These are phyloP conservation scores for Trissolcus japonicus DNA, from an alignment of 2,888 invertebrate genomes.

Conservation along the genomic window DNA sequence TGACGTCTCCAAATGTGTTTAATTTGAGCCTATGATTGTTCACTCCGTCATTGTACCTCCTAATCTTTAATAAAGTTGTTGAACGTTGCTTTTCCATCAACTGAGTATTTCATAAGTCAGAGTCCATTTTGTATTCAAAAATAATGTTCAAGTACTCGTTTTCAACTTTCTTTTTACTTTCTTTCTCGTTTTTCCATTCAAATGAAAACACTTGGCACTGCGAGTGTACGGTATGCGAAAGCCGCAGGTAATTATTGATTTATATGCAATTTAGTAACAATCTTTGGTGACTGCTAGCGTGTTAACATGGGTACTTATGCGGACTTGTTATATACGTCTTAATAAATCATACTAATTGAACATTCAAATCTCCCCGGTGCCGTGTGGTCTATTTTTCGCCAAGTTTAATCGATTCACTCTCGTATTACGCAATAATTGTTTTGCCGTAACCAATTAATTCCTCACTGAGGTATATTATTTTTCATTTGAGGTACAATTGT, in stretches of 20 bases:
- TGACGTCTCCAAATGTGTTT: slow-evolving; percentile 45
- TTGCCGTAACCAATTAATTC: no score
- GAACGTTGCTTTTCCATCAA: slow-evolving; percentile 44
- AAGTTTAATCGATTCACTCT: not conserved
- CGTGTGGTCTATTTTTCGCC: slow-evolving; percentile 4
- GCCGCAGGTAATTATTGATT: slow-evolving; percentile 44
- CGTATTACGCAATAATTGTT: no score
- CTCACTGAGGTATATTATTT: no score
- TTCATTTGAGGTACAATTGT: no score
- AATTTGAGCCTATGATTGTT: slow-evolving; percentile 58
- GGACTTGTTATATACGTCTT: slow-evolving; percentile 18
- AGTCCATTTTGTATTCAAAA: not conserved
- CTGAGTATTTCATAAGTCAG: slow-evolving; percentile 27
- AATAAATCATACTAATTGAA: slow-evolving; percentile 31
- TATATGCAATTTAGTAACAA: slow-evolving; percentile 42
- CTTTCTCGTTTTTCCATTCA: not conserved
- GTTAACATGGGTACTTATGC: slow-evolving; percentile 17
- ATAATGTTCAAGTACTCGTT: not conserved
- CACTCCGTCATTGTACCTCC: slow-evolving; percentile 62
- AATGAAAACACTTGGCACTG: slow-evolving; percentile 12
- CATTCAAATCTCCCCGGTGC: not conserved
- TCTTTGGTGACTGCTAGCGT: slow-evolving; percentile 33
- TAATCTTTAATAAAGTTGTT: slow-evolving; percentile 64
- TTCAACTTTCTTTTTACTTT: not conserved
- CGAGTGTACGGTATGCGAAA: slow-evolving; percentile 14